Conservation (phyloP, 2,888 invertebrate species). For the Therioaphis trifolii region DNA sequence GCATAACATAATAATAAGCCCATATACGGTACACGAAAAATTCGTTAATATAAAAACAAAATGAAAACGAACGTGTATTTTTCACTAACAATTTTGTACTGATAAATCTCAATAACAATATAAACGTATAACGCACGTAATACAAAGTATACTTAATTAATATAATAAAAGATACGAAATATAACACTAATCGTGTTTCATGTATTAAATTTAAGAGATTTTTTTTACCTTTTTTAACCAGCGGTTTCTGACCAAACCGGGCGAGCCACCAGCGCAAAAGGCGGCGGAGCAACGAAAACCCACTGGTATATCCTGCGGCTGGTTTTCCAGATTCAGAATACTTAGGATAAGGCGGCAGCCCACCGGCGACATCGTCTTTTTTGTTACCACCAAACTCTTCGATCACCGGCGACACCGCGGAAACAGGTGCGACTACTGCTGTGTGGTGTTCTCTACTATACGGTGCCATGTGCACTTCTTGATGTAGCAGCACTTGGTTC, state of each 20-base stretch:
- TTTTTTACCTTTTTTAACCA: conserved; percentile 57
- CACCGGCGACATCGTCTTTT: conserved; percentile 31
- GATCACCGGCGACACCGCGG: conserved; percentile 44
- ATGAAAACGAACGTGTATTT: too few species aligned
- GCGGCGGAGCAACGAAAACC: conserved; percentile 57
- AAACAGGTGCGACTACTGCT: conserved; percentile 46
- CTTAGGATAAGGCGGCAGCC: conserved; percentile 15
- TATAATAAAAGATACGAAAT: too few species aligned
- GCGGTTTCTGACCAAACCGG: conserved; percentile 56
- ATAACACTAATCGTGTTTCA: too few species aligned
- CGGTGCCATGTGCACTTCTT: conserved; percentile 47
- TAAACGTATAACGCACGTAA: too few species aligned
- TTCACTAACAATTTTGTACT: too few species aligned
- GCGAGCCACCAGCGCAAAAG: conserved; percentile 53
- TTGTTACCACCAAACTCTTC: conserved; percentile 51
- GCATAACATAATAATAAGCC: background rate
- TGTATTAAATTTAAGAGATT: too few species aligned
- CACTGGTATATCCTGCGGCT: conserved; percentile 40
- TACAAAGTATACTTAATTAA: too few species aligned
- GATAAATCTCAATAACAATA: too few species aligned
- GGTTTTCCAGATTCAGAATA: conserved; percentile 49
- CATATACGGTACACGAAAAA: background rate
- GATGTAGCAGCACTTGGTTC: background rate
- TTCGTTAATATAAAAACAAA: background rate
- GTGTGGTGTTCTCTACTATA: conserved; percentile 57